These are phyloP conservation scores for Xanthorhoe spadicearia DNA, from an alignment of 2,888 invertebrate species.

Conservation along the genomic window DNA sequence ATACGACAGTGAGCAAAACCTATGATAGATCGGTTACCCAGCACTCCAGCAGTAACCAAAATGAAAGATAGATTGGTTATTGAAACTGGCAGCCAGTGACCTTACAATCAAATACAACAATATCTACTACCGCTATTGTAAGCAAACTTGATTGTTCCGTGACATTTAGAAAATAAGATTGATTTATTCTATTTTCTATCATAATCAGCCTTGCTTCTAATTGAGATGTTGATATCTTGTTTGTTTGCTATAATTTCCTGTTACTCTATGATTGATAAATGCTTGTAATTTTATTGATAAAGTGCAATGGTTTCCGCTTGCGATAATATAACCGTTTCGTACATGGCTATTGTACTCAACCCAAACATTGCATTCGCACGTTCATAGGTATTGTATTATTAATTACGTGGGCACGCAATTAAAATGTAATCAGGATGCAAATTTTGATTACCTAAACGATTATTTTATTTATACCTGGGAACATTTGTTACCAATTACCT, in stretches of 20 bases:
- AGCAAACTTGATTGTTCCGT: slow-evolving; percentile 4
- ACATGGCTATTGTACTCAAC: neutral
- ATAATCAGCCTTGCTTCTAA: slow-evolving; percentile 16
- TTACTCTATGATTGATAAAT: neutral
- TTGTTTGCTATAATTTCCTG: neutral
- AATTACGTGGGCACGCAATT: neutral
- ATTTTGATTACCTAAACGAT: neutral
- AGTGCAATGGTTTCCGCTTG: neutral
- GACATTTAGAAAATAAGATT: slow-evolving; percentile 7
- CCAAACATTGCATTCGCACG: neutral
- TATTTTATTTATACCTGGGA: neutral
- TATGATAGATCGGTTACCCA: too few relatives aligned
- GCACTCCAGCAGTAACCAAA: too few relatives aligned
- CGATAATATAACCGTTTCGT: neutral
- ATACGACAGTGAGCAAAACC: too few relatives aligned
- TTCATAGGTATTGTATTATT: neutral
- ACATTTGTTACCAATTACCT: neutral
- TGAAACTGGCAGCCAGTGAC: too few relatives aligned
- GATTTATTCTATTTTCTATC: neutral
- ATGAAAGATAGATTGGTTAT: too few relatives aligned
- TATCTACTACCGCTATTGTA: slow-evolving; percentile 11
- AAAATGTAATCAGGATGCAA: neutral
- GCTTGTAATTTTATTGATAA: neutral
- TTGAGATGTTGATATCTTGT: neutral
- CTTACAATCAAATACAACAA: neutral